A percentile compares a stretch with the other conserved stretches of the same genome.
Evolutionary conservation across 2,113 vertebrate species (phyloP).

Genomic region (Phrynosoma platyrhinos): DNA sequence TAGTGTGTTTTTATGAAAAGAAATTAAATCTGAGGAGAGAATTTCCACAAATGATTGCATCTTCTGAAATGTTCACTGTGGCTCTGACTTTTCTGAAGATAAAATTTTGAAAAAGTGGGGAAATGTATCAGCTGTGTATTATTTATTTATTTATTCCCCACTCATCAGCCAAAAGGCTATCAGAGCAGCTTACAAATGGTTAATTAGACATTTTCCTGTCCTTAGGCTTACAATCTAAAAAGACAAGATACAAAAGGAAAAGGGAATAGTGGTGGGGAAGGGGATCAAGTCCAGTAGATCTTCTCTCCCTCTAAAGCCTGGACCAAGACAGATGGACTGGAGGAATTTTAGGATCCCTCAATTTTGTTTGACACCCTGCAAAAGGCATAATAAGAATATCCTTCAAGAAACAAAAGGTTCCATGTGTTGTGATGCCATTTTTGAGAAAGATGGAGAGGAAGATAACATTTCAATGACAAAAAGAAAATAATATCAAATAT

Average conservation of each 20-base stretch:
- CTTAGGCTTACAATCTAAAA: too few species aligned
- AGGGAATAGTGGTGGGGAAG: too few species aligned
- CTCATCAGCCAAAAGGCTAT: too few species aligned
- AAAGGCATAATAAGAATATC: neutral
- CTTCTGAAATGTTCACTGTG: slow-evolving; percentile 7
- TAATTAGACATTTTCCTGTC: too few species aligned
- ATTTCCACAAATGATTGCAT: slow-evolving; percentile 35
- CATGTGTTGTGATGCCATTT: neutral
- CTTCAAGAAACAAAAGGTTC: neutral
- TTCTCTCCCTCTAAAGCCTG: too few species aligned
- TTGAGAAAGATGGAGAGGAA: neutral
- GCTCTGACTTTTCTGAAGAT: neutral
- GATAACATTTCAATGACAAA: slow-evolving; percentile 44
- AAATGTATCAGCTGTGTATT: neutral
- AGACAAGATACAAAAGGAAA: too few species aligned
- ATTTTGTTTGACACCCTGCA: slow-evolving; percentile 5
- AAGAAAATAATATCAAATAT: slow-evolving; percentile 32
- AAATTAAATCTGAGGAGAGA: slow-evolving; percentile 35
- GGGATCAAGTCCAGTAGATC: too few species aligned
- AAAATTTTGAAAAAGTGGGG: slow-evolving; percentile 6
- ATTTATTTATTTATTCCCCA: too few species aligned
- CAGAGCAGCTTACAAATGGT: too few species aligned
- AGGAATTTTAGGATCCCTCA: neutral
- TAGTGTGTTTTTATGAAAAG: slow-evolving; percentile 9
- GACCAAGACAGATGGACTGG: too few species aligned